Evolutionary conservation across 1,140 invertebrate genomes (phyloP), one percentile per base, ranked within the genome.

Genomic region (Drosophila tristis): DNA sequence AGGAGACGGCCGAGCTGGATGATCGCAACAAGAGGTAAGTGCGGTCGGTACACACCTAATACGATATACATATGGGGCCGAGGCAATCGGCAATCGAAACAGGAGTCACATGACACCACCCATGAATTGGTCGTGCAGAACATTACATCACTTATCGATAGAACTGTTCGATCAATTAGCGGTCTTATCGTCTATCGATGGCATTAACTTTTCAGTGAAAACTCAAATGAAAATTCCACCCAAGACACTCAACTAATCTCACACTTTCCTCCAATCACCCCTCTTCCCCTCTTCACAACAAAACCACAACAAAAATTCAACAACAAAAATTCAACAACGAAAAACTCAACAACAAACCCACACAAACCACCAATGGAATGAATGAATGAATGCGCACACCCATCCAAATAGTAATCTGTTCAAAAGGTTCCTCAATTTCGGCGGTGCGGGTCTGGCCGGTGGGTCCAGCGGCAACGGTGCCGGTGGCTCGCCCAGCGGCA

Each of bases 21-120:
- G 95, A 96, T 90, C 94, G 96, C 82, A 95, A 96, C 92, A 97
- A 97, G 90, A 94, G 95, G 93, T 94, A 74, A 84, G 86, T 54
- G 6, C 9, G 0, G 26, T n/a, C 9, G 0, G 26, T n/a, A 7
- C 8, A 20, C 20, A 20, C 20, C 16, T 16, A 16, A 1, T 20
- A 20, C 20, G 20, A 20, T 20, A 20, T 20, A 2, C 2, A 20
- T 20, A 20, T 20, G 20, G 20, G 2, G 23, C n/a, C 13, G 0
- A 25, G 13, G n/a, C 16, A 25, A 11, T 11, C 26, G 0, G 1
- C 6, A 35, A 16, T 39, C 6, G 8, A 9, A 5, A 50, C 20
- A 26, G 20, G 13, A 50, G 11, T 13, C 5, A 20, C 47, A 25
- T 15, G 25, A 54, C 23, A 48, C n/a, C 9, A 20, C 20, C 9